Evolutionary conservation across 35 echinoderm and acorn worm genomes (phyloP), one percentile per base, ranked within the genome.

Genomic region (Heliocidaris erythrogramma): DNA sequence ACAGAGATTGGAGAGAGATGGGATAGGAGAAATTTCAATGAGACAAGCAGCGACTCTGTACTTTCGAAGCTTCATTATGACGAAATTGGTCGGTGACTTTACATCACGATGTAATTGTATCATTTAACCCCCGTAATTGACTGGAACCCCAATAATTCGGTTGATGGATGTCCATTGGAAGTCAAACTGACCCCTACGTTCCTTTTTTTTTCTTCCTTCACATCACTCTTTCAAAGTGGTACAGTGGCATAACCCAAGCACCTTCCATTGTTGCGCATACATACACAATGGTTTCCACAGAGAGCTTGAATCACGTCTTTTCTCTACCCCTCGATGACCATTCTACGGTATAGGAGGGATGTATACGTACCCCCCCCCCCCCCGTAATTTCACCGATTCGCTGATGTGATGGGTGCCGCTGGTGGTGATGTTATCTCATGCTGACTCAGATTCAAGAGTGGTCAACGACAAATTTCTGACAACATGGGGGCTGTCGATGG

Each of bases 61-160:
- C 65, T 78, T 78, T 78, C 21, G 14, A 18, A 5, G 17, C 65
- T 78, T 78, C 65, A 78, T 78, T 78, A 78, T 78, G 65, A 78
- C 65, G 65, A 78, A 78, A 78, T 78, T 78, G 65, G 65, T 78
- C 21, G 65, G 65, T 78, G 65, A 78, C 65, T 78, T 78, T 78
- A 78, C 87, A 89, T 89, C 31, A 89, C 87, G 31, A 47, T 48
- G 47, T 89, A 89, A 89, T 89, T 89, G 87, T 89, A 48, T 48
- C 87, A 89, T 89, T 89, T 89, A 32, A 89, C 31, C 31, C 87
- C 87, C 31, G 87, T 89, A 89, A 89, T 89, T 89, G 87, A 47
- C 87, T 89, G 87, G 87, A 89, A 89, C 31, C 87, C 87, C 87
- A 89, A 89, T 89, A 89, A 89, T 89, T 89, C 87, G 87, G 87